These are phyloP conservation scores for Theretra japonica DNA, from an alignment of 2,888 invertebrate genomes.

Conservation along the genomic window DNA sequence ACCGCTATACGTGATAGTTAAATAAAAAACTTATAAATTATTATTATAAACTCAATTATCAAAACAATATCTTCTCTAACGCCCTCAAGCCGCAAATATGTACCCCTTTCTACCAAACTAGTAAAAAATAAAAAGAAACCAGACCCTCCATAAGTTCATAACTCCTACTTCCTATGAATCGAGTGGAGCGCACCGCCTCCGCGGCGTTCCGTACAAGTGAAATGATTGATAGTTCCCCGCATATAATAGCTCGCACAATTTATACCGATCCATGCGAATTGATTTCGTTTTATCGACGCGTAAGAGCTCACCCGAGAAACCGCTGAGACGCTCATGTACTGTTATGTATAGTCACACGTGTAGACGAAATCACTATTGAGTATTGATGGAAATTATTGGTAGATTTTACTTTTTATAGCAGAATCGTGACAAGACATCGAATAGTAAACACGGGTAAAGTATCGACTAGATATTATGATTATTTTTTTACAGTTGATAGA, in stretches of 20 bases:
- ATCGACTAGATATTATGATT: no score
- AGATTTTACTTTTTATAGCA: not conserved
- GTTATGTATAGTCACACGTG: not conserved
- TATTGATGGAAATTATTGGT: not conserved
- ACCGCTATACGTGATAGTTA: no score
- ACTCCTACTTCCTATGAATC: not conserved
- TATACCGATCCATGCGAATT: slow-evolving; percentile 31
- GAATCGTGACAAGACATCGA: no score
- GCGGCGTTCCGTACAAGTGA: slow-evolving; percentile 10
- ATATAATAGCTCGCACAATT: slow-evolving; percentile 32
- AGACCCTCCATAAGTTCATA: not conserved
- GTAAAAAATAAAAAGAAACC: no score
- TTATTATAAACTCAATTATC: no score
- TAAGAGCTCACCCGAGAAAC: not conserved
- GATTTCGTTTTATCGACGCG: slow-evolving; percentile 33
- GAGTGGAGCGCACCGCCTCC: not conserved
- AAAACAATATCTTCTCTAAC: no score
- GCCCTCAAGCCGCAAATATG: no score
- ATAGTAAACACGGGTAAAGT: no score
- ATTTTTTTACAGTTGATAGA: no score
- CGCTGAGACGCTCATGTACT: not conserved
- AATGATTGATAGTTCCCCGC: slow-evolving; percentile 32
- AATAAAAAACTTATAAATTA: no score
- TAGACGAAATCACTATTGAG: not conserved
- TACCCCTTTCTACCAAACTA: no score